Percentiles rank a stretch among this genome's conserved stretches.
phyloP scores from a whole-genome alignment of 2,113 vertebrate genomes.

The Pygoscelis antarcticus region DNA sequence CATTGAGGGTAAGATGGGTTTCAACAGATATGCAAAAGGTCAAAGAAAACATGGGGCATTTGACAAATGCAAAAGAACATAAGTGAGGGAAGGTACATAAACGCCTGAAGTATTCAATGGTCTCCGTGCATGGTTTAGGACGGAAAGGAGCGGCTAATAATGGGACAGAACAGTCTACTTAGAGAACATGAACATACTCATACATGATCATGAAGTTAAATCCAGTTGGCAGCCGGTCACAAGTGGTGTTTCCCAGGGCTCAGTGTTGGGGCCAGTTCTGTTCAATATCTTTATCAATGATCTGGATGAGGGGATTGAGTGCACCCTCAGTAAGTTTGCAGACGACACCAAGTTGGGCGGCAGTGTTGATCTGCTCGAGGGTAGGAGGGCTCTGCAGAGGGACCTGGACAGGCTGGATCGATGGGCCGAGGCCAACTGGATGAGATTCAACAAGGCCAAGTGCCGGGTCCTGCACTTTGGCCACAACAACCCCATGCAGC shows the following conservation, averaged over 20 bases:
- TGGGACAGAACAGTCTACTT: neutral
- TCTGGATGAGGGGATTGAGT: rapidly evolving
- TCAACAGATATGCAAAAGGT: neutral
- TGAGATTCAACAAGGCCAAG: neutral
- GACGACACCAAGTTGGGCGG: rapidly evolving
- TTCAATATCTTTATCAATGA: neutral
- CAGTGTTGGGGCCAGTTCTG: rapidly evolving
- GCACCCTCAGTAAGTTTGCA: neutral
- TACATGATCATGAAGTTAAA: neutral
- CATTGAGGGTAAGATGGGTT: neutral
- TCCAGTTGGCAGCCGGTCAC: rapidly evolving
- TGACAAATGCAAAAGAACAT: neutral
- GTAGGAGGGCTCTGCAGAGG: neutral
- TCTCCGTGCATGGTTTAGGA: neutral
- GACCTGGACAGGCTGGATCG: neutral
- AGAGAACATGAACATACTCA: neutral
- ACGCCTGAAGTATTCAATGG: neutral
- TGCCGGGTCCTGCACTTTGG: neutral
- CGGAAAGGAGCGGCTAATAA: neutral
- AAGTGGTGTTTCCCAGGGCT: rapidly evolving
- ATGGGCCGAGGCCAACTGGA: neutral
- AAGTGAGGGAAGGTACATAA: neutral
- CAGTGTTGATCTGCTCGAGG: neutral
- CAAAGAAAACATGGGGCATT: neutral
- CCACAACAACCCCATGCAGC: neutral